phyloP scores from a whole-genome alignment of 2,113 vertebrate species.

The Amphilophus citrinellus region DNA sequence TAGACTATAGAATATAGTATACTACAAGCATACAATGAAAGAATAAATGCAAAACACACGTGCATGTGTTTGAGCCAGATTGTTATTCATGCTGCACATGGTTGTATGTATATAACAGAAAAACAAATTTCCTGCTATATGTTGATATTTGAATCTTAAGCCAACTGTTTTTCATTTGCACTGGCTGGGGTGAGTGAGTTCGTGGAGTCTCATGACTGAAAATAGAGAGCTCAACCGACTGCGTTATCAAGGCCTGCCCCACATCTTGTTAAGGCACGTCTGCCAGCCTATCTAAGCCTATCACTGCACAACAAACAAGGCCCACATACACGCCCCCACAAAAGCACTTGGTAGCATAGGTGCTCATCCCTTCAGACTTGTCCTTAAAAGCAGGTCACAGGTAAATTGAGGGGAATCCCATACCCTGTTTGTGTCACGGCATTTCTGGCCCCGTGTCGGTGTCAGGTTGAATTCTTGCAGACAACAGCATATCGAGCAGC shows the following conservation, averaged over 20 bases:
- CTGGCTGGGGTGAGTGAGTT: slow-evolving; percentile 60
- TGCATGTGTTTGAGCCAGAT: background rate
- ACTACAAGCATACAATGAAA: background rate
- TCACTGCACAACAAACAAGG: slow-evolving; percentile 68
- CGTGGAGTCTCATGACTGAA: slow-evolving; percentile 69
- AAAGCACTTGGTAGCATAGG: slow-evolving; percentile 56
- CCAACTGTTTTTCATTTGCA: slow-evolving; percentile 62
- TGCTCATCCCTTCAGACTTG: slow-evolving; percentile 50
- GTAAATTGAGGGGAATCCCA: slow-evolving; percentile 49
- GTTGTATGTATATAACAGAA: background rate
- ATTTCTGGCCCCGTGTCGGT: slow-evolving; percentile 5
- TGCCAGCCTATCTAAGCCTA: slow-evolving; percentile 67
- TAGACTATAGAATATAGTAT: background rate
- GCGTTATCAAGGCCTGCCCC: slow-evolving; percentile 66
- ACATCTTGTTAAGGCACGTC: slow-evolving; percentile 76
- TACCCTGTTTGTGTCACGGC: slow-evolving; percentile 32
- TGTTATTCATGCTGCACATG: background rate
- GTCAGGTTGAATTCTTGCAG: slow-evolving; percentile 43
- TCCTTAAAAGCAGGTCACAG: slow-evolving; percentile 72
- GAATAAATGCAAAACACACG: slow-evolving; percentile 12
- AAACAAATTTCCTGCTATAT: slow-evolving; percentile 17
- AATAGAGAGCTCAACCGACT: slow-evolving; percentile 70
- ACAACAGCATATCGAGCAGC: slow-evolving; percentile 34
- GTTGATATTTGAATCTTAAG: slow-evolving; percentile 42
- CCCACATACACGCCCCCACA: slow-evolving; percentile 39